Evolutionary conservation across 2,888 invertebrate genomes (phyloP), one percentile per base, ranked within the genome.

Genomic region (Xanthostigma xanthostigma): DNA sequence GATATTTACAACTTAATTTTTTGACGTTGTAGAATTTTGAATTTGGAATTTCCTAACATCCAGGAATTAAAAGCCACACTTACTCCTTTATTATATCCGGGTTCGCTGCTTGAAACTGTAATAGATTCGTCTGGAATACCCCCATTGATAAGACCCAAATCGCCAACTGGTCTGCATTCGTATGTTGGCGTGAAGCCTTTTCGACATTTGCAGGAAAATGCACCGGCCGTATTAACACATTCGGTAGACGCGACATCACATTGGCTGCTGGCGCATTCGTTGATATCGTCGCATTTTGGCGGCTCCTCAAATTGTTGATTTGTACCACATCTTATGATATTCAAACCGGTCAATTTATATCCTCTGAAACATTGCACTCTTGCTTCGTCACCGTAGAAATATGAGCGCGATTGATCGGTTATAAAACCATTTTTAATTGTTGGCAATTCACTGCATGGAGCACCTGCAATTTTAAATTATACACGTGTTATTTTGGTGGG

Each of bases 61-160:
- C 27, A 5, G 1, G 9, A 13, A 38, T 47, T 41, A 37, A 43
- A 45, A n/a, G 46, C 8, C 35, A 44, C 46, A 66, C 73, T 70
- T 70, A 87, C 86, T 57, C 82, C 79, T 73, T 87, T 90, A 39
- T 77, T 72, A 65, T 88, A 92, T 58, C 90, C 89, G 50, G 76
- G 70, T 70, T 92, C 92, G 46, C 82, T 81, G 46, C 81, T 74
- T 2, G 92, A 93, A 39, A 90, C 88, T 39, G 78, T 81, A 36
- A 94, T 89, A 35, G 90, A 85, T 55, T 89, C 88, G 61, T 92
- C 91, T 1, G 93, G 87, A 59, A 94, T 84, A 47, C 89, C 91
- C 36, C 91, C 90, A 62, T 88, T 90, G 44, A 84, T 83, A 17
- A 89, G 69, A 14, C 93, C 93, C 44, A 94, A 74, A 66, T 93